phyloP scores from a whole-genome alignment of 2,888 invertebrate species.

The Coleophora flavipennella region DNA sequence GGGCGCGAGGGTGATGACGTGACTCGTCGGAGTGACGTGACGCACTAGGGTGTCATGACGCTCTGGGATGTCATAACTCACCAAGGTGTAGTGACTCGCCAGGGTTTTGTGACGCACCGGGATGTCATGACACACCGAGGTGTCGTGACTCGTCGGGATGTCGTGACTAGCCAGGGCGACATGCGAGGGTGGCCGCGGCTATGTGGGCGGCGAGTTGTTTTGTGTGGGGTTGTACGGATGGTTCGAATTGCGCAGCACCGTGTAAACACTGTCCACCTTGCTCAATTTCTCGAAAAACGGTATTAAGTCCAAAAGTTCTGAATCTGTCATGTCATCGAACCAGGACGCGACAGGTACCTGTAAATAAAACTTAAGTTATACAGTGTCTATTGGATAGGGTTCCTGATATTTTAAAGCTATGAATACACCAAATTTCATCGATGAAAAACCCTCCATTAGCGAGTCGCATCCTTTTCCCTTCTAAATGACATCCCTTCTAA shows the following conservation, averaged over 20 bases:
- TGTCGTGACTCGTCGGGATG: constrained; percentile 9
- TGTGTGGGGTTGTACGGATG: constrained; percentile 81
- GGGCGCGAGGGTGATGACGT: not conserved
- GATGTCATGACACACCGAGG: constrained; percentile 2
- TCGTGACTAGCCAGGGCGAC: constrained; percentile 9
- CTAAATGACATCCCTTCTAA: too few relatives aligned
- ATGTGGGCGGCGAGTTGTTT: constrained; percentile 51
- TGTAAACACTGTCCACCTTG: constrained; percentile 97
- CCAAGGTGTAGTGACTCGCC: constrained; percentile 8
- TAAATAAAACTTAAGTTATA: too few relatives aligned
- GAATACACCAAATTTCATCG: too few relatives aligned
- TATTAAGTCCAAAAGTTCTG: constrained; percentile 96
- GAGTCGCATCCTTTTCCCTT: too few relatives aligned
- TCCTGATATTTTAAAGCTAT: too few relatives aligned
- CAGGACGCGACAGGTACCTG: constrained; percentile 99
- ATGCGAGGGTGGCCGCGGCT: constrained; percentile 31
- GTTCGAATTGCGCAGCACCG: constrained; percentile 93
- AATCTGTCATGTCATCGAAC: constrained; percentile 99
- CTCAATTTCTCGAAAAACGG: constrained; percentile 98
- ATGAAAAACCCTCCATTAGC: too few relatives aligned
- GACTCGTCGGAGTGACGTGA: constrained; percentile 1
- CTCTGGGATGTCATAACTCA: not conserved
- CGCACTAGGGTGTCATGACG: not conserved
- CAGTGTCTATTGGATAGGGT: too few relatives aligned
- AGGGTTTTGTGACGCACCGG: constrained; percentile 5